phyloP scores from a whole-genome alignment of 1,140 invertebrate species.

The Pentalonia nigronervosa region DNA sequence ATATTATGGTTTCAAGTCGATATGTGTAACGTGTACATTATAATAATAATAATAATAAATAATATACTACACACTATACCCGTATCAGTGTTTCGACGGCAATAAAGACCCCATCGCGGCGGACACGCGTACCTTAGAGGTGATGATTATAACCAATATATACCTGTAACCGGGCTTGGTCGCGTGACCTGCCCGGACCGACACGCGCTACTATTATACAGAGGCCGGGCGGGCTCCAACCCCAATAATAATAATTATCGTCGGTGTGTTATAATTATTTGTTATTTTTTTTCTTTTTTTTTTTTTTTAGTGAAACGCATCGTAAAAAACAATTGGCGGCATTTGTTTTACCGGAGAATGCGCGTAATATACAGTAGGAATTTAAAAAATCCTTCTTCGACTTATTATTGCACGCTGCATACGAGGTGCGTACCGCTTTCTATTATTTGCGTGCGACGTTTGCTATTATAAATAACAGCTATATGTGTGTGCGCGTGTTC shows the following conservation, averaged over 20 bases:
- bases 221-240: not conserved
- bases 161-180: not conserved
- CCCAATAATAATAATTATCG: not conserved
- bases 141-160: not conserved
- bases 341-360: not conserved
- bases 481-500: not conserved
- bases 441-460: not conserved
- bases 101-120: not conserved
- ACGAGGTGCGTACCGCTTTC: not conserved
- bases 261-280: not conserved
- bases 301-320: not conserved
- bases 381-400: conserved; percentile 11
- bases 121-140: not conserved
- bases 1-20: not conserved
- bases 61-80: not conserved
- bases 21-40: not conserved
- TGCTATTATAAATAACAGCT: not conserved
- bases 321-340: conserved; percentile 27
- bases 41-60: not conserved
- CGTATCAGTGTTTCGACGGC: not conserved
- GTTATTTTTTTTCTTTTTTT: not conserved
- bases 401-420: not conserved
- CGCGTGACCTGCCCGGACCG: not conserved
- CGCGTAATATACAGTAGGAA: not conserved
- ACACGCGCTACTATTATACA: conserved; percentile 9